Evolutionary conservation across 2,113 vertebrate genomes (phyloP).

Genomic region (Electrona antarctica): DNA sequence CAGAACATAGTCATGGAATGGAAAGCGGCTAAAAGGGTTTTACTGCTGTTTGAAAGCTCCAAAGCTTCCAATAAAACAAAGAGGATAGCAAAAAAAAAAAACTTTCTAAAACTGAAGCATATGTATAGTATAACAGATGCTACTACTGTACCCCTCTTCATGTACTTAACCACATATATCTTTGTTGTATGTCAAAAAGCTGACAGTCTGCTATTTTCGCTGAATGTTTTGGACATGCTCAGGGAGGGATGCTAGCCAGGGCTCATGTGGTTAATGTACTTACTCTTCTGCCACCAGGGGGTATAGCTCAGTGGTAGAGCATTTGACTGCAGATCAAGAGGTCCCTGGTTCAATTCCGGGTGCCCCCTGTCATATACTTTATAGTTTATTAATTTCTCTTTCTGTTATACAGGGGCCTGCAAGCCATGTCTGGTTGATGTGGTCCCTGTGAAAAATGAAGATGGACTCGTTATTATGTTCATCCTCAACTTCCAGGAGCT

Average conservation of each 20-base stretch:
- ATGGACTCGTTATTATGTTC: slow-evolving; percentile 95
- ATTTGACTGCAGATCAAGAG: background rate
- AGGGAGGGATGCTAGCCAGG: no score
- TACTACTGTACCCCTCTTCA: no score
- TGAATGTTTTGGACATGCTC: no score
- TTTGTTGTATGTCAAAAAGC: background rate
- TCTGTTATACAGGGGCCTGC: slow-evolving; percentile 82
- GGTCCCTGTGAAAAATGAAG: slow-evolving; percentile 95
- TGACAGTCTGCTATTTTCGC: background rate
- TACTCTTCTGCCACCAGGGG: no score
- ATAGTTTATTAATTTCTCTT: background rate
- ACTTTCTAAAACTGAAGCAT: background rate
- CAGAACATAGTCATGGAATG: background rate
- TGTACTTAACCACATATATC: background rate
- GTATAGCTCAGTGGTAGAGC: no score
- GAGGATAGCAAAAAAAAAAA: background rate
- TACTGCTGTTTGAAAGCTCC: slow-evolving; percentile 18
- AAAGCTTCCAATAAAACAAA: slow-evolving; percentile 9
- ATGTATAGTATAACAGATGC: no score
- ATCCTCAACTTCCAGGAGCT: slow-evolving; percentile 98
- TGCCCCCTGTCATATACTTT: background rate
- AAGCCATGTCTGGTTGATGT: slow-evolving; percentile 93
- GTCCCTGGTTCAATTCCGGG: background rate
- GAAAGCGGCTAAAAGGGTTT: background rate
- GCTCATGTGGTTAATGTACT: no score